phyloP scores from a whole-genome alignment of 2,797 vertebrate genomes.

The Enteromius fasciolatus region DNA sequence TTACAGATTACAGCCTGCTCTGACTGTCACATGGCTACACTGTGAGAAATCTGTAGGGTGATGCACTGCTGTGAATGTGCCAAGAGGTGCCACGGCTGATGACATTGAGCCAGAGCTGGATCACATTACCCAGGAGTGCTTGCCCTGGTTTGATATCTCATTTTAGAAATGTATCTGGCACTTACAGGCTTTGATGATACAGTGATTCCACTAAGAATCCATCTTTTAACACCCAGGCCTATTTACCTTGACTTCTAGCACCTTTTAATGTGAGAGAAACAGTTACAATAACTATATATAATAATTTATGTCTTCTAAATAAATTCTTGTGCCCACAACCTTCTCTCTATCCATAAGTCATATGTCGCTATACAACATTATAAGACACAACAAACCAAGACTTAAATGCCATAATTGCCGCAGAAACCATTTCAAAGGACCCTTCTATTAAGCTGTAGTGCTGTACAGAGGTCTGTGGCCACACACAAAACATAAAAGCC shows the following conservation, averaged over 20 bases:
- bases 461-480: not conserved
- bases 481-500: slow-evolving; percentile 1
- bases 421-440: not conserved
- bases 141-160: slow-evolving; percentile 1
- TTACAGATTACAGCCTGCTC: not conserved
- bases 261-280: not conserved
- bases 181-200: slow-evolving; percentile 1
- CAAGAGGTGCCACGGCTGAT: not conserved
- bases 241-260: not conserved
- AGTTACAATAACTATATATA: not conserved
- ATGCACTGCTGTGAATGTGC: slow-evolving; percentile 6
- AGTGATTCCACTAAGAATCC: not conserved
- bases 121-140: slow-evolving; percentile 22
- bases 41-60: not conserved
- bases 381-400: not conserved
- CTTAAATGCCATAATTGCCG: not conserved
- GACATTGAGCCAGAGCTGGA: slow-evolving; percentile 17
- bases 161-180: slow-evolving; percentile 21
- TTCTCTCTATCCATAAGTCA: not conserved
- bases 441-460: not conserved
- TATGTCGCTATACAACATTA: not conserved
- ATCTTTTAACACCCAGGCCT: not conserved
- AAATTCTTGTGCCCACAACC: not conserved
- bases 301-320: not conserved
- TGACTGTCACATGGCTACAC: slow-evolving; percentile 14